Percentiles rank a stretch among this genome's conserved stretches.
phyloP scores from a whole-genome alignment of 2,797 vertebrate genomes.

The Melanotaenia boesemani region DNA sequence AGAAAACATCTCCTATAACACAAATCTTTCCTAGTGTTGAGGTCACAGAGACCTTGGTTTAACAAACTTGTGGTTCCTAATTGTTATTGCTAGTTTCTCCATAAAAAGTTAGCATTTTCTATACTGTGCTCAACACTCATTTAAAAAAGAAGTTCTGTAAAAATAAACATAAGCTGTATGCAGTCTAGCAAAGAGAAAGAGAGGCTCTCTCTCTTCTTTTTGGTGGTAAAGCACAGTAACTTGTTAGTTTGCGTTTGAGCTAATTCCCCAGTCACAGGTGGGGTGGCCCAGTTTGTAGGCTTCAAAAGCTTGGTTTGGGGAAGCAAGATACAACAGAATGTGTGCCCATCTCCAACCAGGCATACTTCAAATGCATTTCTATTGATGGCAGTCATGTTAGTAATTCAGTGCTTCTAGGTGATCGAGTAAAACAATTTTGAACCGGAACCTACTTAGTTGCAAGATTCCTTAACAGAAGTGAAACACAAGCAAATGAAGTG shows the following conservation, averaged over 20 bases:
- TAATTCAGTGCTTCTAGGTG: slow-evolving; percentile 4
- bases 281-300: slow-evolving; percentile 79
- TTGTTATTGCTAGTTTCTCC: slow-evolving; percentile 65
- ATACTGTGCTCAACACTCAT: slow-evolving; percentile 51
- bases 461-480: background rate
- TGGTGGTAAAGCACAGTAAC: slow-evolving; percentile 53
- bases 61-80: slow-evolving; percentile 56
- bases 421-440: background rate
- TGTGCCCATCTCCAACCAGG: slow-evolving; percentile 64
- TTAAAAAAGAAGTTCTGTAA: slow-evolving; percentile 45
- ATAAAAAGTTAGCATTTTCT: slow-evolving; percentile 67
- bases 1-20: slow-evolving; percentile 46
- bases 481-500: slow-evolving; percentile 31
- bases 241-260: slow-evolving; percentile 62
- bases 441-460: background rate
- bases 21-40: slow-evolving; percentile 35
- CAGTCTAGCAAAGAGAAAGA: slow-evolving; percentile 36
- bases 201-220: slow-evolving; percentile 39
- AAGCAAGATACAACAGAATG: slow-evolving; percentile 71
- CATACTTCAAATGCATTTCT: slow-evolving; percentile 63
- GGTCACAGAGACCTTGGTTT: slow-evolving; percentile 50
- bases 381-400: slow-evolving; percentile 44
- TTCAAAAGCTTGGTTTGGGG: slow-evolving; percentile 78
- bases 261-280: slow-evolving; percentile 79
- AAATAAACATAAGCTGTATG: slow-evolving; percentile 63